Evolutionary conservation across 1,140 invertebrate species (phyloP), one percentile per base, ranked within the genome.

Genomic region (Prorops nasuta): DNA sequence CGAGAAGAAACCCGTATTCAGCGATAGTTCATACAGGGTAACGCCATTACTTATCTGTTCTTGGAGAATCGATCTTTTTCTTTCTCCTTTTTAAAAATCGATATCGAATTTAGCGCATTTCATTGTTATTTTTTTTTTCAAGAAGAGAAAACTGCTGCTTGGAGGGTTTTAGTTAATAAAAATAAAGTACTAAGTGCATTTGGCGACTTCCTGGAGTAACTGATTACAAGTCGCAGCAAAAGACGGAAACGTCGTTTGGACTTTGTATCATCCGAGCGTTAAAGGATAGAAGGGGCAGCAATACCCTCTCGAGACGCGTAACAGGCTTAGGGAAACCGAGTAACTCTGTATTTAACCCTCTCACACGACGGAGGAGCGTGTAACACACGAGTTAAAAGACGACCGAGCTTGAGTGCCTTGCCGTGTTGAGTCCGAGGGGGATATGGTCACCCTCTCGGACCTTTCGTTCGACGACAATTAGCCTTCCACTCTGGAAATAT

Each of bases 351-450:
- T 63, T 65, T 62, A 61, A 62, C 56, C 63, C 62, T 64, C 50
- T 64, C 59, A 49, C 50, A 60, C 49, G 50, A 28, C 54, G 56
- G 54, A 64, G 53, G 48, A 59, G 61, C 51, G 56, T 52, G 56
- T 44, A 37, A 56, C 61, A 64, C 57, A 64, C 60, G 62, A 67
- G 63, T 71, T 71, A 69, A 72, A 71, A 74, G 71, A 71, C 65
- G 64, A 71, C 67, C 67, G 60, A 64, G 63, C 61, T 65, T 74
- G 69, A 72, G 71, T 74, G 71, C 69, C 68, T 72, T 73, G 66
- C 64, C 68, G 63, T 73, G 69, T 72, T 66, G 61, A 51, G 61
- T 54, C 51, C 51, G 51, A 57, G 47, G 56, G 55, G 54, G 52
- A 61, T 61, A 49, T 51, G 56, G 63, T 59, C 62, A 56, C 62